Base-by-base conservation (phyloP, 1,140 invertebrate genomes). In the Bombus waltoni region DNA sequence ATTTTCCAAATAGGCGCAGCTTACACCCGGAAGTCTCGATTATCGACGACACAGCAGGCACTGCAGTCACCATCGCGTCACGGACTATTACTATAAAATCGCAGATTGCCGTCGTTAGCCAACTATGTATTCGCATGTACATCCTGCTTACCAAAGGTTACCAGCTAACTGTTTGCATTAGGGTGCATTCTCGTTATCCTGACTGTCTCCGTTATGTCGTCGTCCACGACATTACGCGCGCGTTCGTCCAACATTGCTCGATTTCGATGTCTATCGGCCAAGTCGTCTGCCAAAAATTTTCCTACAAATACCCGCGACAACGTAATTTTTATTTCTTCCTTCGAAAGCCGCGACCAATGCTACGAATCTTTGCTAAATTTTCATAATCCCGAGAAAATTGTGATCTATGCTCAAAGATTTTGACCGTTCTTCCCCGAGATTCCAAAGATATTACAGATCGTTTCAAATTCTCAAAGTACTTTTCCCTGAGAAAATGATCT, bases 21-120 rank as follows among this genome's bases (percentile, higher is more conserved):
- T 74, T 57, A 35, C 47, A 83, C 74, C 74, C 65, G 74, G 74
- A 83, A 83, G 65, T 77, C 35, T 44, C 47, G 65, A 70, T 83
- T 83, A 83, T 83, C 5, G 32, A 75, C 44, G 65, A 70, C 44
- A 78, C 38, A 62, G 80, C n/a, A 35, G 57, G 35, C 40, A 62
- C 9, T 25, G 18, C 38, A 65, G 81, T 82, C 71, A n/a, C n/a
- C 71, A n/a, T 70, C 65, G 74, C 35, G 65, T 70, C 47, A 68
- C 25, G 74, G 73, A 68, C 74, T 77, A 78, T 78, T 83, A 77
- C 62, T 83, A 83, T 77, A 83, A 83, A 83, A 83, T 83, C 74
- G 47, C 6, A 83, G 82, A 83, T 83, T 75, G 32, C 25, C 57
- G 44, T 82, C 74, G 82, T 83, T 78, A 70, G 76, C 65, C 82